phyloP scores from a whole-genome alignment of 2,888 invertebrate genomes.

The Amphipyra berbera region DNA sequence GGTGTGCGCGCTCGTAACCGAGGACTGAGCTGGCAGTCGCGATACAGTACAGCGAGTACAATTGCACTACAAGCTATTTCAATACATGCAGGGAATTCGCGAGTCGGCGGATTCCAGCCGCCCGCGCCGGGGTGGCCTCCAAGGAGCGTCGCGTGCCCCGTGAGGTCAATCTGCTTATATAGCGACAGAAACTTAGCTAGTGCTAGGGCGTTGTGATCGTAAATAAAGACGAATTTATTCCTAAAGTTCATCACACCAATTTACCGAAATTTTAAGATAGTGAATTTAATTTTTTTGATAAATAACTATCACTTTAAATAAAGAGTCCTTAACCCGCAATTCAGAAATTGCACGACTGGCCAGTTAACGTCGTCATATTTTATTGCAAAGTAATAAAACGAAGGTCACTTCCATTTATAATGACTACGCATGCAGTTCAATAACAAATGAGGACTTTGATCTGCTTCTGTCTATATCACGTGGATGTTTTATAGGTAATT shows the following conservation, averaged over 20 bases:
- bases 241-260: too few relatives aligned
- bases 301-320: too few relatives aligned
- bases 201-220: not conserved
- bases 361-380: constrained; percentile 25
- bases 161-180: constrained; percentile 67
- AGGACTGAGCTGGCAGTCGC: constrained; percentile 76
- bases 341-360: not conserved
- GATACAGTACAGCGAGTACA: constrained; percentile 67
- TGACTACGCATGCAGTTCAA: constrained; percentile 50
- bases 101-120: constrained; percentile 77
- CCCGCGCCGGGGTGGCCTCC: constrained; percentile 56
- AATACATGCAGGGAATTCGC: constrained; percentile 84
- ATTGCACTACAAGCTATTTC: constrained; percentile 85
- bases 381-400: constrained; percentile 47
- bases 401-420: constrained; percentile 63
- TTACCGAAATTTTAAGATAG: too few relatives aligned
- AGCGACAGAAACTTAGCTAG: constrained; percentile 27
- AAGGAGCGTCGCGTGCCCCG: constrained; percentile 59
- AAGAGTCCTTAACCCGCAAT: not conserved
- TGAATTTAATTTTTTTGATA: too few relatives aligned
- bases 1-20: constrained; percentile 74
- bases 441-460: constrained; percentile 56
- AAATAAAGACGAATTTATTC: not conserved
- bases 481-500: constrained; percentile 14
- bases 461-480: constrained; percentile 24